These are phyloP conservation scores for Calliopsis andreniformis DNA, from an alignment of 1,140 invertebrate species.

Conservation along the genomic window DNA sequence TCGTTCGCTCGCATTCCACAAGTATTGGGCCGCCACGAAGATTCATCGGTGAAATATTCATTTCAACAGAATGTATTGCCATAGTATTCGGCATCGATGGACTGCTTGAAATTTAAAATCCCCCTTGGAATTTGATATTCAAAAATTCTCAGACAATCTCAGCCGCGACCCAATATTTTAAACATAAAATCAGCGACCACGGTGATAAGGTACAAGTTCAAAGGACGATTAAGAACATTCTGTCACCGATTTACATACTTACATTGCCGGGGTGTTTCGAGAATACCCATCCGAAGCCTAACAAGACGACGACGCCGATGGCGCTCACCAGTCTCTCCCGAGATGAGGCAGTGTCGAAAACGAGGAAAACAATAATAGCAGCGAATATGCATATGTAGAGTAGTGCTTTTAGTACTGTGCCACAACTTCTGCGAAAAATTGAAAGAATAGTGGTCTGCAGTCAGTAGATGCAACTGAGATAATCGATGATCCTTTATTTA, in stretches of 20 bases:
- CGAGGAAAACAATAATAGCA: slow-evolving; percentile 83
- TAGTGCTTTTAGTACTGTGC: slow-evolving; percentile 13
- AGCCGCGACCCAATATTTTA: not conserved
- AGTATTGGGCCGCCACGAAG: too few species aligned
- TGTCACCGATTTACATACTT: slow-evolving; percentile 26
- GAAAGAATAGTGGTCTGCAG: not conserved
- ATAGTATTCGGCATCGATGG: not conserved
- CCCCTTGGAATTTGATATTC: not conserved
- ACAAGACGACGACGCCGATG: slow-evolving; percentile 83
- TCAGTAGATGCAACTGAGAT: not conserved
- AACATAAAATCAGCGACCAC: not conserved
- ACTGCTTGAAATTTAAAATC: not conserved
- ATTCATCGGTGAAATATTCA: not conserved
- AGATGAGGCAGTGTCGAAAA: slow-evolving; percentile 85
- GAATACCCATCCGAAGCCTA: slow-evolving; percentile 83
- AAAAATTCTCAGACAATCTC: not conserved
- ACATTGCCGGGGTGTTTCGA: slow-evolving; percentile 82
- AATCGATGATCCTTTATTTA: not conserved
- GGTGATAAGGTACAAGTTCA: not conserved
- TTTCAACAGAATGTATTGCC: not conserved
- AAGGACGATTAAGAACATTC: not conserved
- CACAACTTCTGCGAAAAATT: slow-evolving; percentile 52
- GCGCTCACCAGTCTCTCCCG: slow-evolving; percentile 86
- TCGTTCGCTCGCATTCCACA: not conserved
- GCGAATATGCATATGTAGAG: slow-evolving; percentile 76